Evolutionary conservation across 2,888 invertebrate species (phyloP).

Genomic region (Tigriopus californicus): DNA sequence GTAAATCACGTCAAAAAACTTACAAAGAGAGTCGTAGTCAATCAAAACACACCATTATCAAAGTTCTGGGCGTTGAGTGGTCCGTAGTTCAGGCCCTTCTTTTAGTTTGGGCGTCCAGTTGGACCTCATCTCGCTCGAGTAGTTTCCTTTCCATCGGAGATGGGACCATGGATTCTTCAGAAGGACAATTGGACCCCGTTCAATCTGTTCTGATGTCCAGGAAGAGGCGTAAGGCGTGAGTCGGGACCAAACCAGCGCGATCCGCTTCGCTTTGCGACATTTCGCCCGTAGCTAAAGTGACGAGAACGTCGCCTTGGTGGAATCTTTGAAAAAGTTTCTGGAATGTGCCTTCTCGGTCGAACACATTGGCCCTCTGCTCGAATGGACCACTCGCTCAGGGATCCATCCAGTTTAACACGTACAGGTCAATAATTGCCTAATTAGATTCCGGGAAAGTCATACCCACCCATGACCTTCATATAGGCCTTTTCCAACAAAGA

Average conservation of each 20-base stretch:
- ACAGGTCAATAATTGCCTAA: constrained; percentile 86
- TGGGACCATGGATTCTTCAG: constrained; percentile 96
- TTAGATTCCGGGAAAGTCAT: constrained; percentile 94
- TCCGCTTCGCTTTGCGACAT: constrained; percentile 55
- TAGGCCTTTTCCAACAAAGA: constrained; percentile 85
- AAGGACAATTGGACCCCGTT: constrained; percentile 53
- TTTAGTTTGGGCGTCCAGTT: constrained; percentile 68
- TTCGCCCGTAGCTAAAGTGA: constrained; percentile 67
- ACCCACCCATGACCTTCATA: constrained; percentile 87
- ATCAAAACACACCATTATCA: constrained; percentile 95
- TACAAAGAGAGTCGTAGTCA: constrained; percentile 67
- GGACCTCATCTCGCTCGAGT: constrained; percentile 62
- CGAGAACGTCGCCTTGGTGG: constrained; percentile 54
- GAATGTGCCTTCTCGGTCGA: constrained; percentile 51
- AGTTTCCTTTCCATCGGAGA: constrained; percentile 84
- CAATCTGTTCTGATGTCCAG: constrained; percentile 64
- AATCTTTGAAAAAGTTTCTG: constrained; percentile 49
- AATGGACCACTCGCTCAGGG: constrained; percentile 66
- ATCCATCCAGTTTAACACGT: constrained; percentile 93
- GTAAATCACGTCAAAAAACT: constrained; percentile 83
- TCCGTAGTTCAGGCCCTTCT: constrained; percentile 53
- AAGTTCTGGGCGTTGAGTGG: constrained; percentile 68
- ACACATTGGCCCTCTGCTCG: constrained; percentile 36
- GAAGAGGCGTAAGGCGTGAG: constrained; percentile 82
- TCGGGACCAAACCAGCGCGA: constrained; percentile 69